Percentiles rank a stretch among this genome's conserved stretches.
Evolutionary conservation across 2,113 vertebrate species (phyloP).

Genomic region (Emydocephalus ijimae): DNA sequence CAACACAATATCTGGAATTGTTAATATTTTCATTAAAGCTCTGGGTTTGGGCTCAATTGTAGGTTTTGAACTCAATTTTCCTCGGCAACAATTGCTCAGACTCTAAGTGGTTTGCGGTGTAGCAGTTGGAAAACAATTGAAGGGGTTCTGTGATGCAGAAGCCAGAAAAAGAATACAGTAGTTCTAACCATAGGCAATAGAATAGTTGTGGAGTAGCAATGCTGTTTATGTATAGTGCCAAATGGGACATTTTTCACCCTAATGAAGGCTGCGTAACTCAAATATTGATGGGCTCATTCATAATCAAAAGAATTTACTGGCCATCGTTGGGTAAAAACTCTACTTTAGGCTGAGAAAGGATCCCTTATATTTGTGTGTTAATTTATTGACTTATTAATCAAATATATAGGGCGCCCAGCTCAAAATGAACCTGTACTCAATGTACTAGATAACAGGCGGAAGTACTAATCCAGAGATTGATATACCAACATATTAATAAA

Average conservation of each 20-base stretch:
- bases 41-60: background rate
- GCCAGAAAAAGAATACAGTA: background rate
- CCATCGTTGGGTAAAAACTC: background rate
- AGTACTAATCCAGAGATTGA: background rate
- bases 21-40: background rate
- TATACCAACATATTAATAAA: background rate
- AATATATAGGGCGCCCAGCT: background rate
- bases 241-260: background rate
- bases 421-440: background rate
- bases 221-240: too few species aligned
- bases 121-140: background rate
- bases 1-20: slow-evolving; percentile 18
- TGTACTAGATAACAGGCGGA: background rate
- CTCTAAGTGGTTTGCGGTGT: background rate
- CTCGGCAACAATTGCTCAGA: background rate
- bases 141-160: background rate
- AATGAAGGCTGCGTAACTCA: background rate
- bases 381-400: background rate
- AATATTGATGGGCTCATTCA: background rate
- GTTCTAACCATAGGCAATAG: background rate
- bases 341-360: background rate
- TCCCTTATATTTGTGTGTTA: background rate
- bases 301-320: background rate
- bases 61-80: background rate
- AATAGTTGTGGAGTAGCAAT: background rate